Evolutionary conservation across 2,797 vertebrate genomes (phyloP).

Genomic region (Lates japonicus): DNA sequence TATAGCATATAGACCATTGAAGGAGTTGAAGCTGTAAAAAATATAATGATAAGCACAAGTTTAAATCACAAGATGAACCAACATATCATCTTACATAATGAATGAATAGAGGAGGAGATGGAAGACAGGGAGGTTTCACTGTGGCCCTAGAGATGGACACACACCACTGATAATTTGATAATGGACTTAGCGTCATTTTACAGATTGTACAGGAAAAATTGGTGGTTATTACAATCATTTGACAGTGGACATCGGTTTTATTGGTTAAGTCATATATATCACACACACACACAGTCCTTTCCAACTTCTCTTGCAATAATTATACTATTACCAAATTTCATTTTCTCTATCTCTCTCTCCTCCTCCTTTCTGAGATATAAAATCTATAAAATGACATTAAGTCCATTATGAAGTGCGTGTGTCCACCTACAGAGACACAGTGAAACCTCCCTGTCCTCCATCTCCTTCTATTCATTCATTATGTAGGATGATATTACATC

Average conservation of each 20-base stretch:
- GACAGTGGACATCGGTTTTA: too few relatives aligned
- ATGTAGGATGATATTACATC: constrained; percentile 27
- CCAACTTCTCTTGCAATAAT: constrained; percentile 45
- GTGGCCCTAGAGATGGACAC: not conserved
- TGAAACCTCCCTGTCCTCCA: constrained; percentile 16
- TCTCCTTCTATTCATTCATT: constrained; percentile 33
- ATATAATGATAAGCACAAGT: too few relatives aligned
- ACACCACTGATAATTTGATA: not conserved
- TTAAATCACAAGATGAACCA: too few relatives aligned
- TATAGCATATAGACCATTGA: too few relatives aligned
- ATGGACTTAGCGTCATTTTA: constrained; percentile 60
- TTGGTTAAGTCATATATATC: too few relatives aligned
- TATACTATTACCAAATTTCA: constrained; percentile 56
- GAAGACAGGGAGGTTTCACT: constrained; percentile 14
- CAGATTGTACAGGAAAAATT: constrained; percentile 16
- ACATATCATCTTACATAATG: constrained; percentile 31
- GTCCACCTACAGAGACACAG: not conserved
- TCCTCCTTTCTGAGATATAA: not conserved
- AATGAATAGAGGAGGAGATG: constrained; percentile 16
- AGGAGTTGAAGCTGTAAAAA: too few relatives aligned
- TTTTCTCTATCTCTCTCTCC: constrained; percentile 24
- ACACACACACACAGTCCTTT: constrained; percentile 37
- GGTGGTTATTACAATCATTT: constrained; percentile 47
- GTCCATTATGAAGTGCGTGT: constrained; percentile 16
- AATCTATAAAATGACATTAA: constrained; percentile 54